Percentiles rank a stretch among this genome's conserved stretches.
Evolutionary conservation across 2,113 vertebrate species (phyloP).

Genomic region (Spilogale gracilis): DNA sequence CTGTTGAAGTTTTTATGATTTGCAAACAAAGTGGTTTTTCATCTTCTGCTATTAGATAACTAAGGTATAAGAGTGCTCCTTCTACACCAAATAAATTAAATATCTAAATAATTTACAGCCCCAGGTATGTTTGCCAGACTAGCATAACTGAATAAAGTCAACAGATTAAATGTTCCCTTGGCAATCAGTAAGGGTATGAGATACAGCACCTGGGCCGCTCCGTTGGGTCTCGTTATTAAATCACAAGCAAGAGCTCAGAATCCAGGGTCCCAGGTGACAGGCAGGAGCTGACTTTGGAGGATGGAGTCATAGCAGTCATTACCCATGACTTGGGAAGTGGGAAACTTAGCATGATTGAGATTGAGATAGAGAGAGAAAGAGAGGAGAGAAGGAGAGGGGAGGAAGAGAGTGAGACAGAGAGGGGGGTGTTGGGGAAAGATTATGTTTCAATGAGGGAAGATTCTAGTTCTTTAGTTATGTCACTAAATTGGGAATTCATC

Average conservation of each 20-base stretch:
- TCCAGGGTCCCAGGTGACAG: constrained; percentile 41
- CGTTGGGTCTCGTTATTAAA: constrained; percentile 75
- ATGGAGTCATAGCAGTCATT: constrained; percentile 81
- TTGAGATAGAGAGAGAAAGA: background rate
- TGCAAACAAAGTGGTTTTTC: constrained; percentile 72
- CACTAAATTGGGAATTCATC: constrained; percentile 27
- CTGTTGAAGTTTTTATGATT: constrained; percentile 75
- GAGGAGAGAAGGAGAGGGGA: background rate
- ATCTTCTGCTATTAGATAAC: constrained; percentile 75
- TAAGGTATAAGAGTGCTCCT: constrained; percentile 65
- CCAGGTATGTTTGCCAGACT: constrained; percentile 74
- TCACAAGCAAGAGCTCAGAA: constrained; percentile 65
- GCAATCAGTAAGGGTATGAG: constrained; percentile 71
- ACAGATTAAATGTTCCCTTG: constrained; percentile 79
- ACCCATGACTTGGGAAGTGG: constrained; percentile 60
- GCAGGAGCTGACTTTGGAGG: constrained; percentile 48
- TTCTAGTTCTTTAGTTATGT: background rate
- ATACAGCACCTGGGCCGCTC: constrained; percentile 78
- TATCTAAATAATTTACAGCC: constrained; percentile 75
- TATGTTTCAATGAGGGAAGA: background rate
- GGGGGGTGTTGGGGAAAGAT: accelerated
- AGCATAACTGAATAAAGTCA: constrained; percentile 75
- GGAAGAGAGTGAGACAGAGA: background rate
- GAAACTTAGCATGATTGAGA: constrained; percentile 69
- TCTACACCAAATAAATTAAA: constrained; percentile 77